phyloP scores from a whole-genome alignment of 37 sponge, comb jelly and placozoan genomes.

The Halisarca cf. caerulea region DNA sequence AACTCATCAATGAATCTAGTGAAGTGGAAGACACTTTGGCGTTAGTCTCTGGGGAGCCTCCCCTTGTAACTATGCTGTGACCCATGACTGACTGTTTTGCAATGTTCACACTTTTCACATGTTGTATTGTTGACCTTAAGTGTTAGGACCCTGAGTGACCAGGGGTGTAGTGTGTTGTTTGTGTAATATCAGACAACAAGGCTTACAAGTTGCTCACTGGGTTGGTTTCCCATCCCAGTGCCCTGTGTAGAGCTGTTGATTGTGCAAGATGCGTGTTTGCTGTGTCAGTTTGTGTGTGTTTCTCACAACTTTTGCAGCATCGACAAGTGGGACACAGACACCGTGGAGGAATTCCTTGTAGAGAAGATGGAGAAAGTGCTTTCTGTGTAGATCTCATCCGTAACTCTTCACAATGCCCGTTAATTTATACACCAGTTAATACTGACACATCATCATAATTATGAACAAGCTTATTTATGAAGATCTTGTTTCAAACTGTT shows the following conservation, averaged over 20 bases:
- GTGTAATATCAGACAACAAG: too few relatives aligned
- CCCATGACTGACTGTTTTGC: background rate
- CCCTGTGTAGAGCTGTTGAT: too few relatives aligned
- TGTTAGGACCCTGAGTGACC: too few relatives aligned
- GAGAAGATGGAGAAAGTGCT: conserved; percentile 47
- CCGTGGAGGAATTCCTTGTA: conserved; percentile 80
- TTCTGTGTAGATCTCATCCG: background rate
- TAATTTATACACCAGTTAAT: background rate
- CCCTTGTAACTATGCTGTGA: too few relatives aligned
- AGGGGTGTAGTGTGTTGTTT: too few relatives aligned
- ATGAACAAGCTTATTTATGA: conserved; percentile 33
- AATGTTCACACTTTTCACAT: too few relatives aligned
- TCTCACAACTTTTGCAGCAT: conserved; percentile 52
- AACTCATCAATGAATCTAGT: conserved; percentile 70
- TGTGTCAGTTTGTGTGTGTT: too few relatives aligned
- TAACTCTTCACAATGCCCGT: background rate
- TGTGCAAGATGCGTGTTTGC: too few relatives aligned
- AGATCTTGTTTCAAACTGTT: conserved; percentile 49
- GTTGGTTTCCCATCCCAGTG: too few relatives aligned
- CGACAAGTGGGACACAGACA: conserved; percentile 89
- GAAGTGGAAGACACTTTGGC: conserved; percentile 79
- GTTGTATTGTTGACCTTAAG: too few relatives aligned
- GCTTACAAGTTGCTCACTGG: too few relatives aligned
- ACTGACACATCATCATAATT: too few relatives aligned
- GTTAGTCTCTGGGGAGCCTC: conserved; percentile 44